Evolutionary conservation across 2,113 vertebrate genomes (phyloP), one percentile per base, ranked within the genome.

Genomic region (Enhydra lutris): DNA sequence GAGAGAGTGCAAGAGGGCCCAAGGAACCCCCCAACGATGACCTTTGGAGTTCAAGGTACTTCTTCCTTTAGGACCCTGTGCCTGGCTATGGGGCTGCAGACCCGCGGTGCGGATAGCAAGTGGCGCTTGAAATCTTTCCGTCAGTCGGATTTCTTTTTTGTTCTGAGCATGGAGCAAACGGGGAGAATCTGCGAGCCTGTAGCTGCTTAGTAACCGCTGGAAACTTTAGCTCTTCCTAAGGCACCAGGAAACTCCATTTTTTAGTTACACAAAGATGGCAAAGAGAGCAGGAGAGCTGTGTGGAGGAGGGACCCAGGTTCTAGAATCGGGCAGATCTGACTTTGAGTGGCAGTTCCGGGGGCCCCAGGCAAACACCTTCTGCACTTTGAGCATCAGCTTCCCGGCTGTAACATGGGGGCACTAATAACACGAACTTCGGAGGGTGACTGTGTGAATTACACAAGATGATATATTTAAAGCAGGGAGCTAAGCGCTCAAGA

Each of bases 71-170:
- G 36, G 55, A 73, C 59, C 12, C 17, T 2, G 36, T 21, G 23
- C 45, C 89, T 69, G 39, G 63, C 47, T 8, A 8, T 5, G 4
- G 39, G 39, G 24, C 24, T 11, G 4, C 13, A 29, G 50, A 6
- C 17, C 5, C 2, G 47, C 3, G 7, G 15, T 1, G 34, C 50
- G n/a, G 87, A 23, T 5, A 15, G 14, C 0, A 0, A 1, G 39
- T 17, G 67, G 39, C 71, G 52, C 83, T 61, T 85, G 92, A 69
- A 73, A n/a, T 52, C 31, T 45, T 42, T 61, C 11, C 23, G 55
- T 23, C 36, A n/a, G 15, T 45, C 7, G 36, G 47, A n/a, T 18
- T 29, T 6, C n/a, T 21, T 74, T 74, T 39, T 63, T 29, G 34
- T 61, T 76, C 55, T 63, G 59, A 18, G 87, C 26, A 7, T 45